Evolutionary conservation across 2,113 vertebrate genomes (phyloP).

Genomic region (Podarcis cretensis): DNA sequence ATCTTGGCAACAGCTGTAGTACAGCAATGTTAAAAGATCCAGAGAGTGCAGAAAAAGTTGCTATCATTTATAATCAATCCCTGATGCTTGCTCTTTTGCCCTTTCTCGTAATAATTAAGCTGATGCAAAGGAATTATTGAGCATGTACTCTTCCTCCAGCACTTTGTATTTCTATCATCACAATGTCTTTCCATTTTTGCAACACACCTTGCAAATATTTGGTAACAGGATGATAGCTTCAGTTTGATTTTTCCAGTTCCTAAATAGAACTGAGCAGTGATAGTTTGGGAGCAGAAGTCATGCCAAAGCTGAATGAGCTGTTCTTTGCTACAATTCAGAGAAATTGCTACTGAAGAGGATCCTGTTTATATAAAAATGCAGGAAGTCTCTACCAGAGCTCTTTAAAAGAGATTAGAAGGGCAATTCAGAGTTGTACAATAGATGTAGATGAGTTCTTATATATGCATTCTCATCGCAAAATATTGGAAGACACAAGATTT

Average conservation of each 20-base stretch:
- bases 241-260: conserved; percentile 7
- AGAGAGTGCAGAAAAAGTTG: neutral
- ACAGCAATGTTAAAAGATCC: neutral
- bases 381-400: neutral
- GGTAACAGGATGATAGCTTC: neutral
- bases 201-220: neutral
- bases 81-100: neutral
- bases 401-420: neutral
- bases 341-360: neutral
- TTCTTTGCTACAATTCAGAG: neutral
- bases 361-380: neutral
- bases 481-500: no score
- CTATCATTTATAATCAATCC: neutral
- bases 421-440: neutral
- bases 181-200: neutral
- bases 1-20: neutral
- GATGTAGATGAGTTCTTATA: neutral
- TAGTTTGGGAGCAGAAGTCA: neutral
- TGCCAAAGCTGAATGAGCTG: neutral
- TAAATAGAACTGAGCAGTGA: neutral
- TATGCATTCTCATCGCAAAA: no score
- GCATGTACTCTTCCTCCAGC: neutral
- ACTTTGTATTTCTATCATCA: neutral
- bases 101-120: neutral
- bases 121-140: neutral